These are phyloP conservation scores for Benthosema pterotum DNA, from an alignment of 2,797 vertebrate species.

Conservation along the genomic window DNA sequence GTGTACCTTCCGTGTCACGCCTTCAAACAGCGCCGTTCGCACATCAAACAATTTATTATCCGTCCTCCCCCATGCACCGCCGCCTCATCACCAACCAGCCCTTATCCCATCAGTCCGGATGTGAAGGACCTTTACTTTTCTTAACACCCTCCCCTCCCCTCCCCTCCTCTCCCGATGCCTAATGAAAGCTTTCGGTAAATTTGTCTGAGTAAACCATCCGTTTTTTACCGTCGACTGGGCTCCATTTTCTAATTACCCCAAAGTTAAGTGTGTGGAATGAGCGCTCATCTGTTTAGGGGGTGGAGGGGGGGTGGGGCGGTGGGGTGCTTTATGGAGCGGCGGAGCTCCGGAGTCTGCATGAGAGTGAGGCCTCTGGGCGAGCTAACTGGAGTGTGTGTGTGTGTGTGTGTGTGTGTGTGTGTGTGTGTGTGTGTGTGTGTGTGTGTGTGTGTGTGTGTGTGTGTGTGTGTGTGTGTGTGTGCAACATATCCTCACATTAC, in stretches of 20 bases:
- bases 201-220: slow-evolving; percentile 87
- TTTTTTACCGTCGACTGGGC: slow-evolving; percentile 91
- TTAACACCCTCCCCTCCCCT: slow-evolving; percentile 24
- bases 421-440: slow-evolving; percentile 13
- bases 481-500: background rate
- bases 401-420: slow-evolving; percentile 5
- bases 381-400: slow-evolving; percentile 24
- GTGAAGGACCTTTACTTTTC: slow-evolving; percentile 19
- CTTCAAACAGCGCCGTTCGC: slow-evolving; percentile 95
- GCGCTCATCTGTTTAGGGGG: slow-evolving; percentile 87
- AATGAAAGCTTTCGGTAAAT: slow-evolving; percentile 88
- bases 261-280: slow-evolving; percentile 90
- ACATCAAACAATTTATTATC: slow-evolving; percentile 95
- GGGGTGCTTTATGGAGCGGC: slow-evolving; percentile 81
- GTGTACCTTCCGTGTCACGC: slow-evolving; percentile 95
- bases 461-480: slow-evolving; percentile 16
- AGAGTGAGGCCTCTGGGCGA: slow-evolving; percentile 29
- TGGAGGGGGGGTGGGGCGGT: too few relatives aligned
- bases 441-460: slow-evolving; percentile 9
- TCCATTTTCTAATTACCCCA: slow-evolving; percentile 92
- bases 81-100: slow-evolving; percentile 28
- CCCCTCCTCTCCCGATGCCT: slow-evolving; percentile 78
- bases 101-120: too few relatives aligned
- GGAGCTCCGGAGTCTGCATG: slow-evolving; percentile 31
- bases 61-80: slow-evolving; percentile 66